Evolutionary conservation across 2,797 vertebrate species (phyloP).

Genomic region (Acridotheres tristis): DNA sequence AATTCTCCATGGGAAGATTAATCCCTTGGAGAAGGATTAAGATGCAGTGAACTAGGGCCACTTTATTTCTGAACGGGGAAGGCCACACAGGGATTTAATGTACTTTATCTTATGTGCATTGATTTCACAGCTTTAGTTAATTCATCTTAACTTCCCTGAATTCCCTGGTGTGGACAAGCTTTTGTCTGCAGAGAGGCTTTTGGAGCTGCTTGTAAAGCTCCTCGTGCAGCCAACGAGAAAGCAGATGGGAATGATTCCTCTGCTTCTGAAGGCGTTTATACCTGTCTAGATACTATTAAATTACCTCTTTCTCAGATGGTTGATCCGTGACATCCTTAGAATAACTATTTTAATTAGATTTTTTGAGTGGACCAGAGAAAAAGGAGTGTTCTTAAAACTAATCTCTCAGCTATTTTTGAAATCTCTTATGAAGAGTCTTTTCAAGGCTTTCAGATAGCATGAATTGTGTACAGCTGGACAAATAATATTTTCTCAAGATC

Average conservation of each 20-base stretch:
- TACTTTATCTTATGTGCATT: conserved; percentile 58
- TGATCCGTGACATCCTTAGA: not conserved
- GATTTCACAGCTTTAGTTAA: conserved; percentile 63
- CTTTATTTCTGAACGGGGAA: conserved; percentile 58
- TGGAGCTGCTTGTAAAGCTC: conserved; percentile 18
- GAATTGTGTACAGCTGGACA: not conserved
- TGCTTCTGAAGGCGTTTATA: conserved; percentile 37
- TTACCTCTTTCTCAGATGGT: conserved; percentile 22
- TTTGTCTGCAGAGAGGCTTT: conserved; percentile 7
- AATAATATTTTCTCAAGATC: conserved; percentile 27
- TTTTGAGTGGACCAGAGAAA: not conserved
- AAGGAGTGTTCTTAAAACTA: not conserved
- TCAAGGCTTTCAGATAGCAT: not conserved
- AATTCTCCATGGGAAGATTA: conserved; percentile 20
- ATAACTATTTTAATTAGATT: conserved; percentile 50
- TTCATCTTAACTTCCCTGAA: conserved; percentile 42
- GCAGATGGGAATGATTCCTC: conserved; percentile 2
- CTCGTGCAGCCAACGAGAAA: not conserved
- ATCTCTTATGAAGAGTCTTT: not conserved
- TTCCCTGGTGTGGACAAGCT: conserved; percentile 31
- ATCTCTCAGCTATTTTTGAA: conserved; percentile 31
- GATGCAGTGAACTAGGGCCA: conserved; percentile 21
- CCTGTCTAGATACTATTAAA: conserved; percentile 41
- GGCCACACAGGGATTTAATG: conserved; percentile 53
- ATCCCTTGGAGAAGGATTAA: conserved; percentile 61